Percentiles rank a stretch among this genome's conserved stretches.
Evolutionary conservation across 2,797 vertebrate species (phyloP).

Genomic region (Pipistrellus pipistrellus): DNA sequence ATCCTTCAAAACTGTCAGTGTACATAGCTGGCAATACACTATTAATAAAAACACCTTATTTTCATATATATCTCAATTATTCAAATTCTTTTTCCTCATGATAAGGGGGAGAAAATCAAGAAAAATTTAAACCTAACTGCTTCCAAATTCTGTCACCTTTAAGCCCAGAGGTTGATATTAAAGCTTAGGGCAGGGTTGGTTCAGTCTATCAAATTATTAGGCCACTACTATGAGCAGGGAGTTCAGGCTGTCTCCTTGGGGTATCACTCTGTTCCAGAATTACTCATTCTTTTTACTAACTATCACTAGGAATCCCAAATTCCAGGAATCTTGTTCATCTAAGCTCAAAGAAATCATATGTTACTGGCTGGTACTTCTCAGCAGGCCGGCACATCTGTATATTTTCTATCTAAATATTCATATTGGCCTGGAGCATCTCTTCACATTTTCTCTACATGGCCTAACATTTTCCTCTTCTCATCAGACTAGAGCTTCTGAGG

Average conservation of each 20-base stretch:
- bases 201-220: conserved; percentile 44
- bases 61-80: conserved; percentile 12
- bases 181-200: neutral
- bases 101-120: neutral
- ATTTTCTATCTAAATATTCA: conserved; percentile 66
- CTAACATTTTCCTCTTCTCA: conserved; percentile 55
- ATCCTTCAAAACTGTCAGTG: conserved; percentile 5
- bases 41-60: conserved; percentile 18
- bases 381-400: conserved; percentile 9
- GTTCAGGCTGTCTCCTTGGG: conserved; percentile 45
- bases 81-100: conserved; percentile 37
- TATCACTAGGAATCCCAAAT: conserved; percentile 31
- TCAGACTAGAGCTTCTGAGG: conserved; percentile 55
- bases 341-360: conserved; percentile 60
- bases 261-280: neutral
- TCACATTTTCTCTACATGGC: conserved; percentile 66
- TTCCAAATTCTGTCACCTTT: conserved; percentile 47
- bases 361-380: conserved; percentile 59
- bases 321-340: conserved; percentile 57
- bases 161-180: conserved; percentile 47
- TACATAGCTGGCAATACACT: neutral
- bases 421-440: conserved; percentile 56
- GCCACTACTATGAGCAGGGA: conserved; percentile 77
- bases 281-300: conserved; percentile 7
- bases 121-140: conserved; percentile 30